Evolutionary conservation across 2,888 invertebrate genomes (phyloP), one percentile per base, ranked within the genome.

Genomic region (Machimus rusticus): DNA sequence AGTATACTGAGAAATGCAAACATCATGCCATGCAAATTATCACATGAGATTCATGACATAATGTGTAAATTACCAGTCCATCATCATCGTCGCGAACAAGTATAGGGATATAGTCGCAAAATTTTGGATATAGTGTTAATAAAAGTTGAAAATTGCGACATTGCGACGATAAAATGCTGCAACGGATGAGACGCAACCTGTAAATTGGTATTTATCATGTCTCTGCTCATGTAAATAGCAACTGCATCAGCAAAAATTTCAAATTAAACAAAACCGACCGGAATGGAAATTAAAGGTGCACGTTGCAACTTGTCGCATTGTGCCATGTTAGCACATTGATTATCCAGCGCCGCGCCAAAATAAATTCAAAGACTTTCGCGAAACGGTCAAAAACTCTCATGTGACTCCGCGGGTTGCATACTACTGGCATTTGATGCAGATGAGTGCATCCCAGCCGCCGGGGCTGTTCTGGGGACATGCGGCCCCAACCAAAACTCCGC

Each of bases 391-490:
- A 76, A 85, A 57, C 43, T 85, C 74, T 23, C 82, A 84, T 84
- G 57, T 46, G 43, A 23, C 37, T 46, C 28, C 8, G 28, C 23
- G 46, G 23, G 74, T 43, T 82, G 74, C 31, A 85, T 14, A 66
- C 66, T 23, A 43, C 23, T 84, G 37, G 39, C 74, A 74, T 74
- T 74, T 85, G 74, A 85, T 74, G 85, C 74, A 74, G 74, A 85
- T 85, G 34, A 85, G n/a, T 85, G 85, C 85, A 85, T 85, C 28
- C 74, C 74, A 85, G 46, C 85, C 85, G 39, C 85, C 31, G 43
- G 39, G 14, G 46, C n/a, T 82, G 81, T 31, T 81, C 51, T 16
- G 28, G 81, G 81, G 81, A 81, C 28, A 31, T 55, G 46, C 23
- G 31, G 51, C 55, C 81, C 66, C 66, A 39, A 78, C 43, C 23